These are phyloP conservation scores for Gymnobelideus leadbeateri DNA, from an alignment of 2,113 vertebrate species.

Conservation along the genomic window DNA sequence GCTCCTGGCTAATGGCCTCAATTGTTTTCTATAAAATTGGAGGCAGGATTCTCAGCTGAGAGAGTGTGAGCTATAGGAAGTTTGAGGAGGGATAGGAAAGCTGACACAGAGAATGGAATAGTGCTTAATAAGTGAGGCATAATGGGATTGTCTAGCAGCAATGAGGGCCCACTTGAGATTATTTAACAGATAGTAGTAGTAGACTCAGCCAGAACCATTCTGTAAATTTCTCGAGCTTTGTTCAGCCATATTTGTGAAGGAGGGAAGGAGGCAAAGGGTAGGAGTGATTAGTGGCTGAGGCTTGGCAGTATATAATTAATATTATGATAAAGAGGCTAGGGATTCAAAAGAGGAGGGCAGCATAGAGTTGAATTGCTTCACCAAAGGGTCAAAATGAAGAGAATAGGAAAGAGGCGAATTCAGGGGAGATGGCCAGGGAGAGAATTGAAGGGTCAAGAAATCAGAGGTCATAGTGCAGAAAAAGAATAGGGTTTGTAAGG, in stretches of 20 bases:
- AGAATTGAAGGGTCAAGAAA: no score
- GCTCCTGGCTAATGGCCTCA: no score
- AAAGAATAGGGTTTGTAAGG: no score
- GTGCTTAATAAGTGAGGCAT: neutral
- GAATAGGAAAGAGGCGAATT: no score
- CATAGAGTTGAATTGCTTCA: no score
- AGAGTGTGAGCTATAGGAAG: neutral
- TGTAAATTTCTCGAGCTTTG: neutral
- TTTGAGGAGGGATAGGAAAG: neutral
- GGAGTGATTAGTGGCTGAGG: neutral
- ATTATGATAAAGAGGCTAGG: no score
- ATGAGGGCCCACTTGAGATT: neutral
- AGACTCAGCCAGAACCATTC: neutral
- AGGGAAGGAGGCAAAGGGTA: neutral
- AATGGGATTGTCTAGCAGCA: neutral
- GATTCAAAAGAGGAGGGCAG: no score
- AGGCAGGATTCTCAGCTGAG: neutral
- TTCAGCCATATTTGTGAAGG: neutral
- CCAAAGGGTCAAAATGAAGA: no score
- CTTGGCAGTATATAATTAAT: no score
- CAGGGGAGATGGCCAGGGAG: no score
- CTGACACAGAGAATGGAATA: neutral
- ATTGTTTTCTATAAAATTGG: neutral
- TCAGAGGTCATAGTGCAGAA: no score
- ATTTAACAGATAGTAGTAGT: neutral